Evolutionary conservation across 2,797 vertebrate species (phyloP), one percentile per base, ranked within the genome.

Genomic region (Pseudopleuronectes americanus): DNA sequence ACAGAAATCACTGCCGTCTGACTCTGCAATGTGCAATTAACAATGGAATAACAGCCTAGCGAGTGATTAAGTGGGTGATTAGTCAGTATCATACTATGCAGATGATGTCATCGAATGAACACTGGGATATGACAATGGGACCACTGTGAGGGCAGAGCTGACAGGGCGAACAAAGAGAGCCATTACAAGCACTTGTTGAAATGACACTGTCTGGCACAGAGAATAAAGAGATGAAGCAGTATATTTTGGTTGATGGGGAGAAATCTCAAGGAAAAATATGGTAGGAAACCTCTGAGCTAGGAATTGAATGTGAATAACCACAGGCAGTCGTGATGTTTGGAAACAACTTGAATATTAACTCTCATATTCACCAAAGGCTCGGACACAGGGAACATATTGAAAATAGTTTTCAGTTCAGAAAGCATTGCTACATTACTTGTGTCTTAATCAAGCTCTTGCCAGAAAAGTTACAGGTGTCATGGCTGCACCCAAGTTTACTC

Each of bases 1-100:
- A 74, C 66, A 72, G 55, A 79, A 55, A 43, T 62, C 57, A 5
- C 68, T 5, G 53, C 72, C 47, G 41, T 72, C 68, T 66, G 12
- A 4, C 31, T 12, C 45, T 48, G 47, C 41, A 33, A 74, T 58
- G 59, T 72, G 79, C 67, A 79, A 71, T 84, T 79, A 81, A 81
- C 23, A 60, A 47, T 33, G 43, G 43, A 70, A 73, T 74, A 79
- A 82, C 67, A 70, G 81, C 56, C 47, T 21, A 24, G 74, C 31
- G 57, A 67, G 73, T 61, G 74, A 88, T 83, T 80, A 81, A 81
- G 77, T 79, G 79, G 81, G 72, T 73, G 83, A 88, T 90, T 87
- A 84, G 71, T 87, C 81, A 78, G 83, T 74, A 84, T 84, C 80
- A 81, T 60, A 81, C 66, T 60, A 67, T 80, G 47, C 53, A 66